Evolutionary conservation across 2,113 vertebrate genomes (phyloP).

Genomic region (Salvelinus namaycush): DNA sequence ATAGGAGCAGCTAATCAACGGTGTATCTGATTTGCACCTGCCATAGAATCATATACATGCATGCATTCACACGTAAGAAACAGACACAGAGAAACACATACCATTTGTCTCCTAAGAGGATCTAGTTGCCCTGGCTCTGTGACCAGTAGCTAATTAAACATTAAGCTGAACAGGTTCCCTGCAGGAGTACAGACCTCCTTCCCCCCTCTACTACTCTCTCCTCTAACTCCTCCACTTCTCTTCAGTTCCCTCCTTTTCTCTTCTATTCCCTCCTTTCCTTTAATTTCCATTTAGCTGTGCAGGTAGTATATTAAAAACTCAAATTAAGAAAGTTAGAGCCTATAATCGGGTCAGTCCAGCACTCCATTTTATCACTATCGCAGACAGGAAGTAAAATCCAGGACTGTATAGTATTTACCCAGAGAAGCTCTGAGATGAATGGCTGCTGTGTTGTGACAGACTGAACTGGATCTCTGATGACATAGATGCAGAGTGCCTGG

Average conservation of each 20-base stretch:
- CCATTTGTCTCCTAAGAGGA: slow-evolving; percentile 39
- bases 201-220: background rate
- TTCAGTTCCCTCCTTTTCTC: no score
- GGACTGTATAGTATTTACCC: no score
- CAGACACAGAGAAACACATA: slow-evolving; percentile 25
- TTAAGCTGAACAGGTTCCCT: slow-evolving; percentile 61
- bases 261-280: slow-evolving; percentile 6
- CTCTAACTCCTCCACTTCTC: background rate
- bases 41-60: slow-evolving; percentile 14
- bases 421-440: no score
- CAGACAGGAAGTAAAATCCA: no score
- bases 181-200: slow-evolving; percentile 31
- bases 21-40: background rate
- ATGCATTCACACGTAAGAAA: background rate
- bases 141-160: slow-evolving; percentile 66
- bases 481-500: background rate
- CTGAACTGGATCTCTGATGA: no score
- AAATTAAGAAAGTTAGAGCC: background rate
- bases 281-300: background rate
- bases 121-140: slow-evolving; percentile 45
- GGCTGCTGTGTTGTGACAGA: background rate
- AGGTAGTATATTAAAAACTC: background rate
- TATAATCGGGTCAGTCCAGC: background rate
- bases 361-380: background rate
- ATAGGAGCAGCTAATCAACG: background rate